phyloP scores from a whole-genome alignment of 1,140 invertebrate genomes.

The Solenopsis invicta region DNA sequence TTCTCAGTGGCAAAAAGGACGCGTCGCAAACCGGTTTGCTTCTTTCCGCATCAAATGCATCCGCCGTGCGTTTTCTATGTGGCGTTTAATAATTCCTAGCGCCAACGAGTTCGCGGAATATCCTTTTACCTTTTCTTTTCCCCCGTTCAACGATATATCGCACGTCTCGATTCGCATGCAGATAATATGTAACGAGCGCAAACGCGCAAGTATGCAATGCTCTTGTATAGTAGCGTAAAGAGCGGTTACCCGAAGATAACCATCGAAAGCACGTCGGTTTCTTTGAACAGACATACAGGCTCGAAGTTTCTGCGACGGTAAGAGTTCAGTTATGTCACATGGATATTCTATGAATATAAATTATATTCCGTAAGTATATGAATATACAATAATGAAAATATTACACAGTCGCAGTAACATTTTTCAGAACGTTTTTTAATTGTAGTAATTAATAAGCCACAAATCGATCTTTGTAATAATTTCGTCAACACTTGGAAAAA shows the following conservation, averaged over 20 bases:
- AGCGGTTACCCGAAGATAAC: constrained; percentile 26
- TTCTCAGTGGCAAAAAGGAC: neutral
- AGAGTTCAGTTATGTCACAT: constrained; percentile 10
- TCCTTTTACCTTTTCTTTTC: neutral
- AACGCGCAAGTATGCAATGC: constrained; percentile 15
- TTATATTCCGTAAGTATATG: neutral
- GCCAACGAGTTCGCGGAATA: neutral
- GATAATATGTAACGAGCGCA: constrained; percentile 32
- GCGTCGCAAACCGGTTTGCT: constrained; percentile 31
- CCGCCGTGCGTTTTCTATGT: neutral
- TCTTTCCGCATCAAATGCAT: constrained; percentile 26
- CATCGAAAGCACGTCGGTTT: constrained; percentile 32
- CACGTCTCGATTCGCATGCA: constrained; percentile 28
- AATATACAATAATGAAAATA: neutral
- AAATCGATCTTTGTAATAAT: neutral
- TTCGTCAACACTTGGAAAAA: too few relatives aligned
- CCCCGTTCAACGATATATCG: neutral
- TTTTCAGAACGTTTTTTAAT: neutral
- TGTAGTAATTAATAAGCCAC: constrained; percentile 8
- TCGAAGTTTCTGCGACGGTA: constrained; percentile 31
- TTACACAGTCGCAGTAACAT: neutral
- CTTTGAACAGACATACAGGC: constrained; percentile 42
- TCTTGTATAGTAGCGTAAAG: constrained; percentile 11
- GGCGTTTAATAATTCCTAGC: constrained; percentile 27
- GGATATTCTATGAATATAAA: constrained; percentile 44